phyloP scores from a whole-genome alignment of 2,113 vertebrate species.

The Phaethon lepturus region DNA sequence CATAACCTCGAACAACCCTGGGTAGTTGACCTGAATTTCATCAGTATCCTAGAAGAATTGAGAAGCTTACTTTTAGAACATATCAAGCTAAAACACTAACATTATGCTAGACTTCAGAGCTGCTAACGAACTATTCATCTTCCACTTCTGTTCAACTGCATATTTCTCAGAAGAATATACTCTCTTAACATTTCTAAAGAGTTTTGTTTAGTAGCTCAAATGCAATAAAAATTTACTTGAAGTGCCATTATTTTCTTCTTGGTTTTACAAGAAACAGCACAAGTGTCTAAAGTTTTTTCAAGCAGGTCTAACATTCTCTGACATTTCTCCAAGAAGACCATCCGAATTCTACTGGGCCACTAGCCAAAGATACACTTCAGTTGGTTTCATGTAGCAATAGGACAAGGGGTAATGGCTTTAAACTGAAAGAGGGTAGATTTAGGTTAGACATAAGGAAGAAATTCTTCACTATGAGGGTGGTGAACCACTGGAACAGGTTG shows the following conservation, averaged over 20 bases:
- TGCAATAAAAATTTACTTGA: neutral
- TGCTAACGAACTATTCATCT: neutral
- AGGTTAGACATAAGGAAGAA: too few relatives aligned
- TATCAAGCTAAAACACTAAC: neutral
- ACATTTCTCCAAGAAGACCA: neutral
- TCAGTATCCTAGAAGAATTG: constrained; percentile 86
- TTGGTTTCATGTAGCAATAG: neutral
- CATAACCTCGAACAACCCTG: constrained; percentile 92
- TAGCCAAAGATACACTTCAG: neutral
- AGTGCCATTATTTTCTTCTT: neutral
- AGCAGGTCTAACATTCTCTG: neutral
- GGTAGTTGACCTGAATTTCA: constrained; percentile 92
- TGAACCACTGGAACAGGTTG: too few relatives aligned
- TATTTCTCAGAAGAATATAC: neutral
- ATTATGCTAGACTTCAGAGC: neutral
- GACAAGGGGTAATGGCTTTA: too few relatives aligned
- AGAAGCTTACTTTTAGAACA: neutral
- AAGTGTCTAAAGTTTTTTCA: neutral
- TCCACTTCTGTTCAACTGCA: neutral
- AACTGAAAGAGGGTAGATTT: too few relatives aligned
- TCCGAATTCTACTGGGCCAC: neutral
- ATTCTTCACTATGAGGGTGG: too few relatives aligned
- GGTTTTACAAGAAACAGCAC: neutral
- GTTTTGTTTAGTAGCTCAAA: neutral
- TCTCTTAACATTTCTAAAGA: neutral